A percentile compares a stretch with the other conserved stretches of the same genome.
phyloP scores from a whole-genome alignment of 2,797 vertebrate genomes.

The Crax fasciolata region DNA sequence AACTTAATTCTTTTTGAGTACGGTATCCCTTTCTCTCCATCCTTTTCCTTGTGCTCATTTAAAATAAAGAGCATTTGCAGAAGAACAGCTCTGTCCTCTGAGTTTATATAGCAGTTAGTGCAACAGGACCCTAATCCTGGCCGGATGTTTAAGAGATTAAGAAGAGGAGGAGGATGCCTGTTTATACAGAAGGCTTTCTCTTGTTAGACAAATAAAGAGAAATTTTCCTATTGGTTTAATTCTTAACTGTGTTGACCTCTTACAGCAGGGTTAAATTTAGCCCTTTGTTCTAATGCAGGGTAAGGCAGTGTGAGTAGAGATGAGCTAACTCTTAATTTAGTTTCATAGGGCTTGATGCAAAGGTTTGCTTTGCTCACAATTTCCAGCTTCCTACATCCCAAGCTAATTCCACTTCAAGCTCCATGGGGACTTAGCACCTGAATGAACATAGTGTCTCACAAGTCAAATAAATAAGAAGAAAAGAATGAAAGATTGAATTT shows the following conservation, averaged over 20 bases:
- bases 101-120: constrained; percentile 65
- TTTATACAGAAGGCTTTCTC: constrained; percentile 74
- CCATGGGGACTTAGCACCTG: constrained; percentile 59
- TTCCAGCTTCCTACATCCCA: constrained; percentile 31
- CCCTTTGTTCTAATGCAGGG: constrained; percentile 67
- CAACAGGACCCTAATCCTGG: constrained; percentile 70
- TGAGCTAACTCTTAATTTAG: constrained; percentile 68
- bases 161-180: constrained; percentile 67
- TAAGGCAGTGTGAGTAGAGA: constrained; percentile 55
- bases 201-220: constrained; percentile 71
- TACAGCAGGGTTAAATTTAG: constrained; percentile 70
- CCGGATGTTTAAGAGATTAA: constrained; percentile 74
- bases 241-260: constrained; percentile 73
- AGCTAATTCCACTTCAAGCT: constrained; percentile 64
- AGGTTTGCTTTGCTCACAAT: background rate
- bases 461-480: constrained; percentile 69
- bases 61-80: constrained; percentile 51
- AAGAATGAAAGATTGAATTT: constrained; percentile 59
- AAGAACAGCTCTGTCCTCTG: constrained; percentile 42
- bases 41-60: background rate
- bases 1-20: background rate
- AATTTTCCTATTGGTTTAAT: constrained; percentile 71
- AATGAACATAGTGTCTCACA: constrained; percentile 47
- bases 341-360: constrained; percentile 48
- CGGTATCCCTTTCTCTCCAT: constrained; percentile 3